Evolutionary conservation across 2,113 vertebrate species (phyloP).

Genomic region (Stigmatopora argus): DNA sequence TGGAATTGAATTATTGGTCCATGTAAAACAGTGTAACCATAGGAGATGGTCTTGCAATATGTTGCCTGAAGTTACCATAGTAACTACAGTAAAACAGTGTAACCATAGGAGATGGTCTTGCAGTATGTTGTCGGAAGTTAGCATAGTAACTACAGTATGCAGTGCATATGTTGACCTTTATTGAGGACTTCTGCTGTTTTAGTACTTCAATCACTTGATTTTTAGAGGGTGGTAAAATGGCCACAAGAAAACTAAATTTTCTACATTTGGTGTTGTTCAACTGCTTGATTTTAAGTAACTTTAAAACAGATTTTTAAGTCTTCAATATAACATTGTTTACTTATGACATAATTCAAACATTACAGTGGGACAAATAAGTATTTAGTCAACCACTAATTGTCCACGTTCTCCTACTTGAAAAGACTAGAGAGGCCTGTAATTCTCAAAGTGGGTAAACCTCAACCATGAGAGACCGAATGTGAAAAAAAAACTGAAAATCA

Average conservation of each 20-base stretch:
- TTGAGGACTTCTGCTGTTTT: conserved; percentile 19
- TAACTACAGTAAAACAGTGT: conserved; percentile 39
- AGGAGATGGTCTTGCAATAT: conserved; percentile 13
- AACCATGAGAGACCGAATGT: too few species aligned
- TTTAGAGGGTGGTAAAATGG: conserved; percentile 10
- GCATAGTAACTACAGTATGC: conserved; percentile 55
- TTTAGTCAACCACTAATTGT: too few species aligned
- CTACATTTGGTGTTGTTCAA: background rate
- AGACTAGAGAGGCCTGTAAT: too few species aligned
- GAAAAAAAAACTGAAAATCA: too few species aligned
- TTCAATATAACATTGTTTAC: background rate
- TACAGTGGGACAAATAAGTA: too few species aligned
- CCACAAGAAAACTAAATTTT: background rate
- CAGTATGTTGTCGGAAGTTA: conserved; percentile 52
- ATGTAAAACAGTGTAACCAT: background rate
- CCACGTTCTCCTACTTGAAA: too few species aligned
- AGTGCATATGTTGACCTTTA: conserved; percentile 35
- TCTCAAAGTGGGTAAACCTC: too few species aligned
- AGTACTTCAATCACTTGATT: conserved; percentile 9
- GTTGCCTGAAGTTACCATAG: conserved; percentile 57
- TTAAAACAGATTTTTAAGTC: background rate
- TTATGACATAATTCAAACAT: background rate
- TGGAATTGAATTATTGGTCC: background rate
- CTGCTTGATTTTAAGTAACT: background rate
- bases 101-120: too few species aligned